A percentile compares a stretch with the other conserved stretches of the same genome.
Conservation (phyloP, 2,888 invertebrate species). For the Rhogogaster chlorosoma region DNA sequence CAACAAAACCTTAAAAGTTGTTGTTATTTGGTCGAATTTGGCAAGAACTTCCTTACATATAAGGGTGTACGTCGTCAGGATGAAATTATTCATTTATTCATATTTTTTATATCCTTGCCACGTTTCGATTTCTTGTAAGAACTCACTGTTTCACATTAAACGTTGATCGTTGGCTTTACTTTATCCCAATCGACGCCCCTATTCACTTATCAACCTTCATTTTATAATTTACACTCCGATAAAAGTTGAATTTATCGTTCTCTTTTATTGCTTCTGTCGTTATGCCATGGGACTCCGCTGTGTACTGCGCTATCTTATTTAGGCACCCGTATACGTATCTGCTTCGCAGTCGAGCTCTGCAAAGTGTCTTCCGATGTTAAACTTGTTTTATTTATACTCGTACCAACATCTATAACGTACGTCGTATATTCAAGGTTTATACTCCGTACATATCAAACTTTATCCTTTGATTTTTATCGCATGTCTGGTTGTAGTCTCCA, state of each 20-base stretch:
- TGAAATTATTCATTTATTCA: neutral
- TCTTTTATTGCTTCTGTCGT: slow-evolving; percentile 14
- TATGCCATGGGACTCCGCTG: neutral
- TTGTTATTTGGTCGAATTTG: neutral
- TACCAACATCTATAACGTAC: neutral
- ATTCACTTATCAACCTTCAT: slow-evolving; percentile 31
- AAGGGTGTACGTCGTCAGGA: neutral
- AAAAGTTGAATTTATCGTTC: slow-evolving; percentile 32
- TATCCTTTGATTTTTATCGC: slow-evolving; percentile 9
- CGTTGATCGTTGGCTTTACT: slow-evolving; percentile 7
- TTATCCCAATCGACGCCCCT: slow-evolving; percentile 3
- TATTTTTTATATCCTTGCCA: neutral
- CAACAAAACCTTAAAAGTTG: neutral
- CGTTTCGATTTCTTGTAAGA: neutral
- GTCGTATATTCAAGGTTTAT: slow-evolving; percentile 2
- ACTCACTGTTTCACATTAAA: neutral
- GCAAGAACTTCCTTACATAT: neutral
- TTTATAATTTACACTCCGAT: slow-evolving; percentile 36
- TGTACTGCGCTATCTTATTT: slow-evolving; percentile 24
- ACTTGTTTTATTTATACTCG: slow-evolving; percentile 19
- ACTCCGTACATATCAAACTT: neutral
- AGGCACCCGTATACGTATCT: neutral
- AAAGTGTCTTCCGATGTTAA: slow-evolving; percentile 27
- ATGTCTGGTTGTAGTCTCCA: neutral
- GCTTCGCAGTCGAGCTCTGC: neutral